Evolutionary conservation across 1,140 invertebrate genomes (phyloP), one percentile per base, ranked within the genome.

Genomic region (Copidosoma floridanum): DNA sequence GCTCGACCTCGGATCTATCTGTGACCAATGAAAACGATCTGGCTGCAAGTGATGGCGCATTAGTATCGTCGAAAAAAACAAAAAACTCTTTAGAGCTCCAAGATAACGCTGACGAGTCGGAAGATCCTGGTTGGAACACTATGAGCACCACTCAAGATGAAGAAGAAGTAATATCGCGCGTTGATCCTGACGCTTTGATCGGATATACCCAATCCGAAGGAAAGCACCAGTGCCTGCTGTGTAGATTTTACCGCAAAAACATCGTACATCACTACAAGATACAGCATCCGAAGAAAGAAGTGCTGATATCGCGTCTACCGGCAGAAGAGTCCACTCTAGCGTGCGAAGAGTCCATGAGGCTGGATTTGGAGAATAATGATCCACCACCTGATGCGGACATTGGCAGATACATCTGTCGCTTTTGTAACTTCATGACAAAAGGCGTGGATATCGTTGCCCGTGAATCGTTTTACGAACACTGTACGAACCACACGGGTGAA

Each of bases 401-500:
- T 67, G 76, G 63, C 7, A 74, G 66, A 40, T 81, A 73, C 24
- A 51, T 52, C 1, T 83, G 82, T 41, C 69, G 83, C 65, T 84
- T 86, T 64, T 87, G 85, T 48, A 12, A 46, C 2, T 75, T 67
- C 26, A 70, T 68, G 67, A 78, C 59, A 63, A 78, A 73, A 71
- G 79, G 68, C 73, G 78, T 68, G 37, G 32, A 68, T 52, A 66
- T 44, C 56, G 20, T 29, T 44, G 24, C 71, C 47, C 4, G 61
- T 79, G 73, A 84, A 66, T 71, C 75, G 12, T 86, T 87, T 65
- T 88, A 85, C 66, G 86, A 88, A 68, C 88, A 91, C 65, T 82
- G 88, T 14, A 84, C 83, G n/a, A 81, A 75, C 46, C 89, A 91
- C 58, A 90, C 88, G 0, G 89, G 89, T 0, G 89, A 91, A 72